Base-by-base conservation (phyloP, 2,113 vertebrate genomes). In the Actinemys pallida region DNA sequence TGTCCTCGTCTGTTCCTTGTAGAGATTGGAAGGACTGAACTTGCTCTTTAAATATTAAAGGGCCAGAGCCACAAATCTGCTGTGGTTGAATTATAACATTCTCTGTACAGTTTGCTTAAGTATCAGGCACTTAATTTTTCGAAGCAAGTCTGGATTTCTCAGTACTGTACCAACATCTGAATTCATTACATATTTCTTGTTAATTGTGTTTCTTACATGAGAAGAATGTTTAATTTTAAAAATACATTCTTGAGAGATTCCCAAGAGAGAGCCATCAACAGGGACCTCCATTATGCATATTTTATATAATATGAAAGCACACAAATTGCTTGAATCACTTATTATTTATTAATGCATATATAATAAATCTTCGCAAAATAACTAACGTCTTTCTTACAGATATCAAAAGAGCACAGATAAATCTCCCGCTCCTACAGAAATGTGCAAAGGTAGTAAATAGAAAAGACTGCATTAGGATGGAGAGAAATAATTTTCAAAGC, bases 41-140 rank as follows among this genome's bases (percentile, higher is more conserved):
- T 88, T 88, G 4, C n/a, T 95, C 50, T 97, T 97, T 94, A 96
- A 96, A 88, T 96, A 93, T 85, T 96, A 83, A 96, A 95, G 86
- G 50, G 57, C 75, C 85, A 95, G 89, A 96, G 76, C 22, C 65
- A 85, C 56, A 75, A 78, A 78, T 89, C 78, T 88, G 25, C 50
- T 96, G 80, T 27, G 3, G 35, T 86, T 89, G 80, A 93, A 57
- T 45, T 50, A 35, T 93, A 57, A 65, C 11, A 7, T 56, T 86
- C 84, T 95, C 42, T 76, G 35, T 50, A 39, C 31, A 82, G 52
- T 90, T 54, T 25, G 35, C 81, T 50, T 29, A 86, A 49, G 4
- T 14, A 59, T 31, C 35, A 13, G 11, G 47, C 27, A 59, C 31
- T 86, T 87, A 59, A 84, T 79, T 84, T 39, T 94, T 94, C 25